phyloP scores from a whole-genome alignment of 2,888 invertebrate genomes.

The Tetheella fluctuosa region DNA sequence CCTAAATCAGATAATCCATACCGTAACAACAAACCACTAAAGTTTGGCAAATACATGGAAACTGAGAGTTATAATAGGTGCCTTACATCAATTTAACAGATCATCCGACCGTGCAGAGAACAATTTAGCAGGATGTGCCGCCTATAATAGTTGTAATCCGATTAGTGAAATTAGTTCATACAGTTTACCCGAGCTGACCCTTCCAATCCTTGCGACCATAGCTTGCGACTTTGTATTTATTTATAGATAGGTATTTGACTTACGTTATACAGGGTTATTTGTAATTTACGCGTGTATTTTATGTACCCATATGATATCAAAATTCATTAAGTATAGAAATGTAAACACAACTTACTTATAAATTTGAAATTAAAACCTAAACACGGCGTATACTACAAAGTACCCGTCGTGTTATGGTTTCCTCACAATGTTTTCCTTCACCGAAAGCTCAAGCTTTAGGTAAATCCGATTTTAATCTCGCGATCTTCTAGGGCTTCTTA shows the following conservation, averaged over 20 bases:
- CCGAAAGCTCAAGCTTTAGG: no score
- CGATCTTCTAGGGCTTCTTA: no score
- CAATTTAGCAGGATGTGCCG: conserved; percentile 54
- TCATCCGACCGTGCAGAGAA: conserved; percentile 50
- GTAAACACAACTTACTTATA: no score
- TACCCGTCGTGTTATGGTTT: no score
- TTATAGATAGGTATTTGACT: conserved; percentile 20
- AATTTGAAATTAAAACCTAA: no score
- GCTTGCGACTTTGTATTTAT: conserved; percentile 28
- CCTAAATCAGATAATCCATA: no score
- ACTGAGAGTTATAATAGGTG: conserved; percentile 15
- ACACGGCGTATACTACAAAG: no score
- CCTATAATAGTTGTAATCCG: conserved; percentile 64
- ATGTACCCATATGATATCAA: no score
- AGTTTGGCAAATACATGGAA: not conserved
- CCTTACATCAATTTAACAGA: conserved; percentile 56
- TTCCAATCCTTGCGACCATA: conserved; percentile 32
- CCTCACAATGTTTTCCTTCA: no score
- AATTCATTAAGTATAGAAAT: no score
- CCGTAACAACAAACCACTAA: not conserved
- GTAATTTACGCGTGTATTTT: not conserved
- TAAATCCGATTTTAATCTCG: no score
- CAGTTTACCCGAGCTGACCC: conserved; percentile 46
- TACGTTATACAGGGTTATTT: not conserved
- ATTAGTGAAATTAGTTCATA: conserved; percentile 64